Evolutionary conservation across 92 coral and sea anemone species (phyloP).

Genomic region (Phenganax stokvisi): DNA sequence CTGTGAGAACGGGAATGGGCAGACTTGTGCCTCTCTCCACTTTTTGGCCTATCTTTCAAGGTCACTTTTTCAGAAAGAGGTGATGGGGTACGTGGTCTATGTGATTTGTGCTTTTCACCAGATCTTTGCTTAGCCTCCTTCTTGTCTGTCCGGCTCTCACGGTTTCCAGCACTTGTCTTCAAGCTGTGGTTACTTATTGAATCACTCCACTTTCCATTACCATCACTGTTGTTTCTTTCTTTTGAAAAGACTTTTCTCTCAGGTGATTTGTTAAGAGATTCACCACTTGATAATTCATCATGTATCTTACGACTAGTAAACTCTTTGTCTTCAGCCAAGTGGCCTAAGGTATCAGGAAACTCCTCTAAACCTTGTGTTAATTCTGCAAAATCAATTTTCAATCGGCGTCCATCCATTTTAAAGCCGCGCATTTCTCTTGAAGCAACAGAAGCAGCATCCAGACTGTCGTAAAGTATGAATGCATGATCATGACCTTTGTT

Average conservation of each 20-base stretch:
- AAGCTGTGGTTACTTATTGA: slow-evolving; percentile 18
- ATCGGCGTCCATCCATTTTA: slow-evolving; percentile 86
- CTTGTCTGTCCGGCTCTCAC: slow-evolving; percentile 6
- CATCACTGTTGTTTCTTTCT: slow-evolving; percentile 38
- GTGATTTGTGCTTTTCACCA: slow-evolving; percentile 18
- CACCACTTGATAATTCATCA: slow-evolving; percentile 68
- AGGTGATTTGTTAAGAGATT: slow-evolving; percentile 40
- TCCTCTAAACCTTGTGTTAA: slow-evolving; percentile 92
- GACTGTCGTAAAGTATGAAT: slow-evolving; percentile 93
- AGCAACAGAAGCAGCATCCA: slow-evolving; percentile 99
- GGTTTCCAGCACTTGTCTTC: slow-evolving; percentile 12
- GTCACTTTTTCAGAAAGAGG: slow-evolving; percentile 4
- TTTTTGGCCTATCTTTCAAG: slow-evolving; percentile 11
- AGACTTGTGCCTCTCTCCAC: slow-evolving; percentile 22
- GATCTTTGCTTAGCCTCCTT: slow-evolving; percentile 19
- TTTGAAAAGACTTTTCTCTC: slow-evolving; percentile 55
- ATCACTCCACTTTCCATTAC: slow-evolving; percentile 33
- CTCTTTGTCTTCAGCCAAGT: slow-evolving; percentile 59
- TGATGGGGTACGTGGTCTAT: slow-evolving; percentile 29
- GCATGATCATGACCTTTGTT: slow-evolving; percentile 97
- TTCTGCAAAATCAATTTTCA: slow-evolving; percentile 98
- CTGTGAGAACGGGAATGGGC: slow-evolving; percentile 13
- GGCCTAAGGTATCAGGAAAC: slow-evolving; percentile 59
- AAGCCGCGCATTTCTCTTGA: slow-evolving; percentile 99
- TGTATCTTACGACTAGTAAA: slow-evolving; percentile 55